Base-by-base conservation (phyloP, 2,888 invertebrate genomes). In the Orthosia gracilis region DNA sequence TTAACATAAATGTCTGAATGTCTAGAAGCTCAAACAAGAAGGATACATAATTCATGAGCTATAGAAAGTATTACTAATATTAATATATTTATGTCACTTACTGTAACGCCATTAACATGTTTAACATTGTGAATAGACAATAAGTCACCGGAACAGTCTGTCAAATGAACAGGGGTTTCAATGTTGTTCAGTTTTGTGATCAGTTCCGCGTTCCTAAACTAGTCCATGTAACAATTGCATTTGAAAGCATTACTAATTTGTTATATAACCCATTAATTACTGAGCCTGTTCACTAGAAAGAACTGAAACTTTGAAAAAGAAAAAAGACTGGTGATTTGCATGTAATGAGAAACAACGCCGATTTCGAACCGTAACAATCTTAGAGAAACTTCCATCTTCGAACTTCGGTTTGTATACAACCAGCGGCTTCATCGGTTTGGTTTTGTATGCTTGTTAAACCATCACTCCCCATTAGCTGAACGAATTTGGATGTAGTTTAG, bases 191-290 rank as follows among this genome's bases (percentile, higher is more conserved):
- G 49, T 55, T 62, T 59, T n/a, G 13, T 52, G 52, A 45, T 69
- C 47, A 52, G 64, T 80, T 80, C 63, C 59, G 49, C 55, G 18
- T 75, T 80, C 62, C n/a, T 54, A 23, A 58, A 26, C 49, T 31
- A 26, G 12, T 55, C 49, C 13, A 50, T 31, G n/a, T 23, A 57
- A 61, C 40, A 83, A 59, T 58, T 23, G 47, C 26, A 31, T 58
- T 61, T 45, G 57, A 68, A 65, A 80, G 84, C 67, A 74, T 80
- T 18, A 62, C 85, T 68, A 80, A 80, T 5, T 47, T n/a, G 9
- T 66, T 73, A 54, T 17, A 21, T 65, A 62, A 80, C 15, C 47
- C 31, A 57, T 49, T 62, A 66, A 64, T 64, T 18, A 47, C 47
- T 3, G 1, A 50, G 13, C 2, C 5, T 58, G 17, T 9, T 80